These are phyloP conservation scores for Spilogale gracilis DNA, from an alignment of 2,113 vertebrate genomes.

Conservation along the genomic window DNA sequence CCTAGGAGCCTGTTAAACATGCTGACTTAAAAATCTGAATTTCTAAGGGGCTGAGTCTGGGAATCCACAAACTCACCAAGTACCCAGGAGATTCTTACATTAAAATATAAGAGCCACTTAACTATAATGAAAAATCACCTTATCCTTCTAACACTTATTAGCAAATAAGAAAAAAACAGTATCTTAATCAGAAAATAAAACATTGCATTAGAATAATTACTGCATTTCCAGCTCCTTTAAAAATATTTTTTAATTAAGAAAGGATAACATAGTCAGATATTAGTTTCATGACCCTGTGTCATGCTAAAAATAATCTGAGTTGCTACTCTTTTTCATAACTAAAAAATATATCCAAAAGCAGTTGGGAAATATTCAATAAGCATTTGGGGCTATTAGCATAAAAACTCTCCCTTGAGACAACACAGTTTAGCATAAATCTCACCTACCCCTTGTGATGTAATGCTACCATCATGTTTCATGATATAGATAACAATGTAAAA, in stretches of 20 bases:
- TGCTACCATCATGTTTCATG: background rate
- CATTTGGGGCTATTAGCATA: background rate
- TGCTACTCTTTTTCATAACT: constrained; percentile 20
- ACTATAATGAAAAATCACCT: background rate
- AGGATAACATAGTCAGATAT: constrained; percentile 1
- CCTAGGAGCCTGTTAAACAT: background rate
- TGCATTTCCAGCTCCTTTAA: constrained; percentile 6
- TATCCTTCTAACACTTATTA: background rate
- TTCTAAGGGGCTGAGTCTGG: background rate
- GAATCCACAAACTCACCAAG: background rate
- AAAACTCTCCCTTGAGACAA: background rate
- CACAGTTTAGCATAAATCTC: background rate
- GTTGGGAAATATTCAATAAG: background rate
- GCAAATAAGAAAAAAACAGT: constrained; percentile 23
- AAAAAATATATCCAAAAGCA: constrained; percentile 28
- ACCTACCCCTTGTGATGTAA: background rate
- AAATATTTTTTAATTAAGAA: constrained; percentile 57
- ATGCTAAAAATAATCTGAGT: constrained; percentile 34
- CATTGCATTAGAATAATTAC: background rate
- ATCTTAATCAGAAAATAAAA: constrained; percentile 21
- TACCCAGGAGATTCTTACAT: background rate
- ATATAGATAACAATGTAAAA: background rate
- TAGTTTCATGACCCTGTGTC: background rate
- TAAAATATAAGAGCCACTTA: background rate
- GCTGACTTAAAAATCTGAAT: background rate